phyloP scores from a whole-genome alignment of 2,113 vertebrate genomes.

The Proteles cristata region DNA sequence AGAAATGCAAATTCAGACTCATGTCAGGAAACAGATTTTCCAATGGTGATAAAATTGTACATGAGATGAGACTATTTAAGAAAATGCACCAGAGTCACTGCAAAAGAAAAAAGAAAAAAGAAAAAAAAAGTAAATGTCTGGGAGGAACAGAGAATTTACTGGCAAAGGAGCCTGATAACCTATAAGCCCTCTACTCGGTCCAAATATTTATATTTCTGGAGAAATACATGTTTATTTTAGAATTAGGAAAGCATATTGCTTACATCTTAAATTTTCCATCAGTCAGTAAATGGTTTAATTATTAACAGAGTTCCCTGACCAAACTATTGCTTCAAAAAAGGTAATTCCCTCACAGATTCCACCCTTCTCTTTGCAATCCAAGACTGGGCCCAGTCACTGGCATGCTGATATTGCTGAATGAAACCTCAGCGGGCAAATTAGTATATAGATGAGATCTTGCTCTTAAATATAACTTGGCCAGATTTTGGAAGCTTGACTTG shows the following conservation, averaged over 20 bases:
- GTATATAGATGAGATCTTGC: not conserved
- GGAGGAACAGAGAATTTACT: not conserved
- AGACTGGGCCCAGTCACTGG: not conserved
- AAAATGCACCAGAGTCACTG: not conserved
- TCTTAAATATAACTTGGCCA: not conserved
- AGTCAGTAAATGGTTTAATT: not conserved
- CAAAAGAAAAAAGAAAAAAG: not conserved
- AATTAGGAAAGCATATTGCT: slow-evolving; percentile 16
- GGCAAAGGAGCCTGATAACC: slow-evolving; percentile 6
- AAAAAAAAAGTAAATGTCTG: not conserved
- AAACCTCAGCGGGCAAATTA: not conserved
- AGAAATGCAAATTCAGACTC: slow-evolving; percentile 61
- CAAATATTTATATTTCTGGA: slow-evolving; percentile 53
- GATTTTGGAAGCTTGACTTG: not conserved
- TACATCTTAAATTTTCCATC: slow-evolving; percentile 24
- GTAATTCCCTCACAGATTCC: not conserved
- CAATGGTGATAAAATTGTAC: slow-evolving; percentile 23
- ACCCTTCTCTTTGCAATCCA: not conserved
- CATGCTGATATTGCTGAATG: not conserved
- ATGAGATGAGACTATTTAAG: not conserved
- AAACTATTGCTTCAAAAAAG: slow-evolving; percentile 26
- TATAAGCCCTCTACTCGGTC: not conserved
- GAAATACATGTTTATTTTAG: slow-evolving; percentile 56
- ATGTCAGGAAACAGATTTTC: slow-evolving; percentile 47
- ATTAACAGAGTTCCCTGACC: slow-evolving; percentile 25